Conservation (phyloP, 30 jellyfish, hydroid and myxozoan species). For the Nemopilema nomurai region DNA sequence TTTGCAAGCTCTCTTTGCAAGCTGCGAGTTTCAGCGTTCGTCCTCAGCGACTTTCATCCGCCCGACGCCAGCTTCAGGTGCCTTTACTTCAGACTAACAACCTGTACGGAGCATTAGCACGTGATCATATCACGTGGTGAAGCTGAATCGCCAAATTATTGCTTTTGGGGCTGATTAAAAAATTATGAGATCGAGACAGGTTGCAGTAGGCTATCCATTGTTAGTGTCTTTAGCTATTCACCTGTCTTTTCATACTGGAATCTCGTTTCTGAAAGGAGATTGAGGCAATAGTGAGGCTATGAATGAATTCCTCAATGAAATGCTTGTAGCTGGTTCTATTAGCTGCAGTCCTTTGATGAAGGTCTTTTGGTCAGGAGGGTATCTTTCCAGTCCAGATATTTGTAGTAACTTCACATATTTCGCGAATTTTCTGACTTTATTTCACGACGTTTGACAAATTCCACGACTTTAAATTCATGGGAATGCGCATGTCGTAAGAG, state of each 20-base stretch:
- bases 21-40: background rate
- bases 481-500: too few species aligned
- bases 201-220: background rate
- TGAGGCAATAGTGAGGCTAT: background rate
- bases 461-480: too few species aligned
- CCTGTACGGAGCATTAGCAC: slow-evolving; percentile 64
- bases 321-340: too few species aligned
- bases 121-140: slow-evolving; percentile 53
- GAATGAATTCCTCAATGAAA: too few species aligned
- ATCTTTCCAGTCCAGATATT: too few species aligned
- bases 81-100: slow-evolving; percentile 32
- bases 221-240: slow-evolving; percentile 4
- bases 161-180: slow-evolving; percentile 14
- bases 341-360: too few species aligned
- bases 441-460: too few species aligned
- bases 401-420: too few species aligned
- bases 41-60: slow-evolving; percentile 12
- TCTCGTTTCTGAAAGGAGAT: background rate
- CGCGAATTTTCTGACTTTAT: too few species aligned
- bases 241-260: background rate
- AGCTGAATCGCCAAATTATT: slow-evolving; percentile 33
- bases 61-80: slow-evolving; percentile 27
- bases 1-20: background rate
- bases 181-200: slow-evolving; percentile 48
- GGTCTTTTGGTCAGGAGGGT: too few species aligned